Conservation (phyloP, 2,797 vertebrate species). For the Iguana delicatissima region DNA sequence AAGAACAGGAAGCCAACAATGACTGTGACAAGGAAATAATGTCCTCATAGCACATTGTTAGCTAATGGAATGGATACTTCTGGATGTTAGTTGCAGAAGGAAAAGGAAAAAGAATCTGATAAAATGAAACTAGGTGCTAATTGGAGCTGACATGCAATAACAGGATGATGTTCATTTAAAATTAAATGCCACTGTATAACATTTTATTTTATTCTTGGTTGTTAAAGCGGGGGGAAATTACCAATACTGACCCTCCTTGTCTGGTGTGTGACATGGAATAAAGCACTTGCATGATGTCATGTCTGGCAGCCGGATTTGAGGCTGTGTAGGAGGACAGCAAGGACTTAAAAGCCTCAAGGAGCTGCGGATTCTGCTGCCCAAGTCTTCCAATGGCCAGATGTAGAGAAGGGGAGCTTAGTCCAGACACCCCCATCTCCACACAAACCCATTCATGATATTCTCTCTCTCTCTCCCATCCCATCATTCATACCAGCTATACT, state of each 20-base stretch:
- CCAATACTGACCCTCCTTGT: not conserved
- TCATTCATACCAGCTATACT: not conserved
- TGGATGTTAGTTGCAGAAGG: not conserved
- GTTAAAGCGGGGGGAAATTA: not conserved
- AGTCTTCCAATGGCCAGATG: too few relatives aligned
- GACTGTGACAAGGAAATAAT: not conserved
- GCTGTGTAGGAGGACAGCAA: not conserved
- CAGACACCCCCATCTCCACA: not conserved
- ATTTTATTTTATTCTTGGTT: not conserved
- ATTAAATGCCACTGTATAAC: not conserved
- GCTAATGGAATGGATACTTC: not conserved
- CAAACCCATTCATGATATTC: not conserved
- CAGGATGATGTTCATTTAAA: not conserved
- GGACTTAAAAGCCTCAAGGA: not conserved
- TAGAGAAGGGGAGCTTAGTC: too few relatives aligned
- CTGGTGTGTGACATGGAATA: not conserved
- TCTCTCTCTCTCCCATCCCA: not conserved
- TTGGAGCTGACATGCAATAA: not conserved
- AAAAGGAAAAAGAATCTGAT: not conserved
- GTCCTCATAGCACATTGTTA: not conserved
- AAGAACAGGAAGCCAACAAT: not conserved
- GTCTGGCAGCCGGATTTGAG: not conserved
- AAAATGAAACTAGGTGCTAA: not conserved
- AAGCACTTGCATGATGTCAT: not conserved
- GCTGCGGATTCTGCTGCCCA: too few relatives aligned